A percentile compares a stretch with the other conserved stretches of the same genome.
phyloP scores from a whole-genome alignment of 2,797 vertebrate species.

The Pteronotus mesoamericanus region DNA sequence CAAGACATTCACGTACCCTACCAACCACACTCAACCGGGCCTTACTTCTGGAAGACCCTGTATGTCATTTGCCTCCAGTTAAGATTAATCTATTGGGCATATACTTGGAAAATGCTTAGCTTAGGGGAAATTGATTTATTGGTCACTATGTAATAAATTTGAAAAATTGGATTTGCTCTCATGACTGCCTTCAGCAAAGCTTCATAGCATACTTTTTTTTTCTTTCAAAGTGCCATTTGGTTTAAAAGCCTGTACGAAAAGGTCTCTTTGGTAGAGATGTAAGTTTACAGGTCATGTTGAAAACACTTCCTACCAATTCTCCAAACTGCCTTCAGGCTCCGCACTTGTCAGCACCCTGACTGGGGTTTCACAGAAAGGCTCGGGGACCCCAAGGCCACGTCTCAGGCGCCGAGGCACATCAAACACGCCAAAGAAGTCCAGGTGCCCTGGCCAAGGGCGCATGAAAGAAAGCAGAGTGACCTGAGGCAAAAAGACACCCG shows the following conservation, averaged over 20 bases:
- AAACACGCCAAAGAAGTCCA: neutral
- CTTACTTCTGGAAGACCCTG: too few relatives aligned
- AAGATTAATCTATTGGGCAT: neutral
- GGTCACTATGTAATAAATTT: neutral
- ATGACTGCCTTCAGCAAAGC: neutral
- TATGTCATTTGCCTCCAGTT: neutral
- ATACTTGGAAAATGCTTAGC: neutral
- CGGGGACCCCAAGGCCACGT: neutral
- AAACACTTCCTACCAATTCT: neutral
- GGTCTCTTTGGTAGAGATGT: neutral
- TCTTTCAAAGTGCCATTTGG: neutral
- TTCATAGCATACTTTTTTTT: neutral
- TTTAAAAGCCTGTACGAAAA: neutral
- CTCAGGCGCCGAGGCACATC: neutral
- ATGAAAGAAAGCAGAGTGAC: neutral
- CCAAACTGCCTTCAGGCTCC: neutral
- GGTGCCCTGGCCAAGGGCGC: neutral
- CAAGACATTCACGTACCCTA: too few relatives aligned
- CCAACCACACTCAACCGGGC: too few relatives aligned
- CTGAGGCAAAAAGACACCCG: neutral
- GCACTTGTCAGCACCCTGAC: fast-evolving
- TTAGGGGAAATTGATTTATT: neutral
- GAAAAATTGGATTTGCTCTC: neutral
- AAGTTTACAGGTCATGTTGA: neutral
- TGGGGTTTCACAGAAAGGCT: neutral